These are phyloP conservation scores for Ia io DNA, from an alignment of 2,113 vertebrate genomes.

Conservation along the genomic window DNA sequence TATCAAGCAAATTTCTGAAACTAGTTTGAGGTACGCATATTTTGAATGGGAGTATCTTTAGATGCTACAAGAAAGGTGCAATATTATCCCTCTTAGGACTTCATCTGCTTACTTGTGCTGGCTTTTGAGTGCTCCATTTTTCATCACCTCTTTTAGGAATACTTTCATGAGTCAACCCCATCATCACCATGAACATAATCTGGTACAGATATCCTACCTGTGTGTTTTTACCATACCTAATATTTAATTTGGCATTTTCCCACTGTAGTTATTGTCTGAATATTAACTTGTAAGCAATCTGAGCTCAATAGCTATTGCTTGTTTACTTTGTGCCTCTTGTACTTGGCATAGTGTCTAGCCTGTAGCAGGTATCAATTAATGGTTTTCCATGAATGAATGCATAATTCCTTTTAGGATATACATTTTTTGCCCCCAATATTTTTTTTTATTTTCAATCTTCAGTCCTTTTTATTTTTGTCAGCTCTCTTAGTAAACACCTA, in stretches of 20 bases:
- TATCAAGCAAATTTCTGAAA: conserved; percentile 5
- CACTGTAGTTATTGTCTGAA: not conserved
- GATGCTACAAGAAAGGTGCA: not conserved
- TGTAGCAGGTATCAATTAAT: not conserved
- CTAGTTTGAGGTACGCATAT: not conserved
- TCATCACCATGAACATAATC: not conserved
- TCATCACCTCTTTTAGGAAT: not conserved
- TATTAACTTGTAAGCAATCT: not conserved
- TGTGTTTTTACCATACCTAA: not conserved
- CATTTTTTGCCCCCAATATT: not conserved
- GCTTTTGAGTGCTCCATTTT: not conserved
- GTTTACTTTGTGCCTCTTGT: not conserved
- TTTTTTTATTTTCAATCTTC: conserved; percentile 1
- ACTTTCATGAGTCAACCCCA: not conserved
- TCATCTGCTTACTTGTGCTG: not conserved
- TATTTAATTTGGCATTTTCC: not conserved
- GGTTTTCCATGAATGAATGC: not conserved
- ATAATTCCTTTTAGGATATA: not conserved
- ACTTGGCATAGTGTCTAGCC: not conserved
- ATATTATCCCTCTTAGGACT: not conserved
- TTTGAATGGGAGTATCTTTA: not conserved
- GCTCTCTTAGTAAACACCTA: not conserved
- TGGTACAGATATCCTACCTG: not conserved
- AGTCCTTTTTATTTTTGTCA: not conserved
- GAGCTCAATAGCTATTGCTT: not conserved